Evolutionary conservation across 2,888 invertebrate species (phyloP).

Genomic region (Melikaiella ostensackeni): DNA sequence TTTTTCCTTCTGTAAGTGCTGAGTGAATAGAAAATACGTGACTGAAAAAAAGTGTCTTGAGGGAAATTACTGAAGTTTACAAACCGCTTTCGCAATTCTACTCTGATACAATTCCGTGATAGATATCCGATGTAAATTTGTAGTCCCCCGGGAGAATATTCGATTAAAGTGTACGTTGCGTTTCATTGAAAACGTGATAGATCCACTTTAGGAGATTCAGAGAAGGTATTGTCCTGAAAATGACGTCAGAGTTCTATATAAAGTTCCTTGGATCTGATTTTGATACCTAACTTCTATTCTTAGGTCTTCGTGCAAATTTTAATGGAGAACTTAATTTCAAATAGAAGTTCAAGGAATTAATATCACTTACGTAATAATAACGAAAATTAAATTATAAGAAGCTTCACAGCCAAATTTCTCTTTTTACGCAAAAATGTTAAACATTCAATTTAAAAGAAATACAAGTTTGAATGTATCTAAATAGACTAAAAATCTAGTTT

Average conservation of each 20-base stretch:
- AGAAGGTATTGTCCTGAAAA: neutral
- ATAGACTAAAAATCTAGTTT: no score
- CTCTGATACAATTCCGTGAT: slow-evolving; percentile 23
- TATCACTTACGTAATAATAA: neutral
- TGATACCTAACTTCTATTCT: neutral
- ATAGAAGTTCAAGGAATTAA: neutral
- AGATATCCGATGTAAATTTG: slow-evolving; percentile 30
- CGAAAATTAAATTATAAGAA: neutral
- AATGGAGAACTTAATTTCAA: neutral
- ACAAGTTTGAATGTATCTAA: no score
- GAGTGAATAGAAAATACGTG: neutral
- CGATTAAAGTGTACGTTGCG: slow-evolving; percentile 19
- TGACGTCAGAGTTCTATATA: neutral
- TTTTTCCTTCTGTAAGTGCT: neutral
- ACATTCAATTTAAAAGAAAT: no score
- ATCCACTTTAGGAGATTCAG: slow-evolving; percentile 11
- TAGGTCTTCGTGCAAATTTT: neutral
- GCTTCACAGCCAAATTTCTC: no score
- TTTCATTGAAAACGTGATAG: slow-evolving; percentile 37
- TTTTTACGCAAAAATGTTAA: no score
- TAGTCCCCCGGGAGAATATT: slow-evolving; percentile 32
- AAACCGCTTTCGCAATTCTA: neutral
- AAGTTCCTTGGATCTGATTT: neutral
- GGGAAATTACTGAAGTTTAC: neutral
- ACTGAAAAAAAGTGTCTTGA: neutral